phyloP scores from a whole-genome alignment of 2,888 invertebrate genomes.

The Eucriotettix oculatus region DNA sequence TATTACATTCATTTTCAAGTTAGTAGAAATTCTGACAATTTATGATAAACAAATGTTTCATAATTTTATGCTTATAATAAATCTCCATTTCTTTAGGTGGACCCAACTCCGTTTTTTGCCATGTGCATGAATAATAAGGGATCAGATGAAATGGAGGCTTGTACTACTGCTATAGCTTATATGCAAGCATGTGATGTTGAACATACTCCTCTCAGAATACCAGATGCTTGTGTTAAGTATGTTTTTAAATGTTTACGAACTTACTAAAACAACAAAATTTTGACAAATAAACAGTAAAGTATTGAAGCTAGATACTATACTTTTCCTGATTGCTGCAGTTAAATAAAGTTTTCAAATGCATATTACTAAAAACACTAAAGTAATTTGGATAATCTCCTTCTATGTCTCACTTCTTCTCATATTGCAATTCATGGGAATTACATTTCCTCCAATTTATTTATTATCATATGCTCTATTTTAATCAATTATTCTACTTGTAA shows the following conservation, averaged over 20 bases:
- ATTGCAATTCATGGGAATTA: too few species aligned
- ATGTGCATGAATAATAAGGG: conserved; percentile 24
- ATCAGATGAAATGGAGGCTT: conserved; percentile 34
- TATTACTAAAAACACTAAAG: too few species aligned
- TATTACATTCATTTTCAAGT: not conserved
- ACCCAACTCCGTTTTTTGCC: conserved; percentile 23
- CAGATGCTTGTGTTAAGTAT: conserved; percentile 64
- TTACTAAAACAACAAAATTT: too few species aligned
- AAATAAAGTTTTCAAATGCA: too few species aligned
- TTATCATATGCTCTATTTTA: too few species aligned
- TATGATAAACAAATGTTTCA: not conserved
- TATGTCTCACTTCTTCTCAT: too few species aligned
- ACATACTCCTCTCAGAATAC: conserved; percentile 61
- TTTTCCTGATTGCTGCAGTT: too few species aligned
- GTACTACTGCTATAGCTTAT: conserved; percentile 66
- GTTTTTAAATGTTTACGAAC: conserved; percentile 18
- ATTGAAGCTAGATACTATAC: too few species aligned
- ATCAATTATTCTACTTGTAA: too few species aligned
- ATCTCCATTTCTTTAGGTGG: conserved; percentile 18
- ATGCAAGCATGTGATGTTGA: conserved; percentile 57
- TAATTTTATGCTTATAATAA: not conserved
- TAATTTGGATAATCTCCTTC: too few species aligned
- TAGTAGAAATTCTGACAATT: not conserved
- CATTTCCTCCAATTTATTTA: too few species aligned
- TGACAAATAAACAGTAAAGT: too few species aligned